Evolutionary conservation across 2,797 vertebrate genomes (phyloP).

Genomic region (Triplophysa yarkandensis): DNA sequence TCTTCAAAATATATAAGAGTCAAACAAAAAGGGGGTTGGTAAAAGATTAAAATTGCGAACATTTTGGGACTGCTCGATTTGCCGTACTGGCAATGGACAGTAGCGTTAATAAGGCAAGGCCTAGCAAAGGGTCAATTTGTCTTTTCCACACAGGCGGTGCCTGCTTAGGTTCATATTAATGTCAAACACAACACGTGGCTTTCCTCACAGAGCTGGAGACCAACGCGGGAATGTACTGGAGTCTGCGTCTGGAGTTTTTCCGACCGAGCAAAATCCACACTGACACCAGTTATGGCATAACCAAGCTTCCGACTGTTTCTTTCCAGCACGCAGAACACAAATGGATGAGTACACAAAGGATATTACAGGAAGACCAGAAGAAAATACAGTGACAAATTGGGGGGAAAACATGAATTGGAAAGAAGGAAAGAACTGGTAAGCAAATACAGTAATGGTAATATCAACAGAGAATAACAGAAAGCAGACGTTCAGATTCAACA

Average conservation of each 20-base stretch:
- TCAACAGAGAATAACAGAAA: background rate
- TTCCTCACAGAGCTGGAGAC: background rate
- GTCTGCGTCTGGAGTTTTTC: constrained; percentile 35
- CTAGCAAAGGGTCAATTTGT: constrained; percentile 1
- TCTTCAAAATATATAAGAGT: too few relatives aligned
- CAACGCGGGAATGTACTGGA: background rate
- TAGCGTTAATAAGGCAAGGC: background rate
- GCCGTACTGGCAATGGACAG: background rate
- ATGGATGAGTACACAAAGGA: constrained; percentile 1
- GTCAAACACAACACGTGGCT: constrained; percentile 17
- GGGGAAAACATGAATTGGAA: constrained; percentile 7
- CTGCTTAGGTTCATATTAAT: constrained; percentile 1
- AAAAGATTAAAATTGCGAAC: too few relatives aligned
- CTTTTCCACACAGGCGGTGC: background rate
- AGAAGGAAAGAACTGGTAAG: background rate
- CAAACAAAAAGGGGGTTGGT: too few relatives aligned
- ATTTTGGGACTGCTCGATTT: too few relatives aligned
- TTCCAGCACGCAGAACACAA: constrained; percentile 10
- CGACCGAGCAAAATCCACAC: constrained; percentile 5
- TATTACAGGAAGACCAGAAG: constrained; percentile 10
- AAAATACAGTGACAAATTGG: constrained; percentile 11
- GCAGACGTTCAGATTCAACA: background rate
- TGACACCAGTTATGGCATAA: background rate
- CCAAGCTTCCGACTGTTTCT: constrained; percentile 13
- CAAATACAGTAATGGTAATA: background rate